Evolutionary conservation across 2,113 vertebrate genomes (phyloP), one percentile per base, ranked within the genome.

Genomic region (Asarcornis scutulata): DNA sequence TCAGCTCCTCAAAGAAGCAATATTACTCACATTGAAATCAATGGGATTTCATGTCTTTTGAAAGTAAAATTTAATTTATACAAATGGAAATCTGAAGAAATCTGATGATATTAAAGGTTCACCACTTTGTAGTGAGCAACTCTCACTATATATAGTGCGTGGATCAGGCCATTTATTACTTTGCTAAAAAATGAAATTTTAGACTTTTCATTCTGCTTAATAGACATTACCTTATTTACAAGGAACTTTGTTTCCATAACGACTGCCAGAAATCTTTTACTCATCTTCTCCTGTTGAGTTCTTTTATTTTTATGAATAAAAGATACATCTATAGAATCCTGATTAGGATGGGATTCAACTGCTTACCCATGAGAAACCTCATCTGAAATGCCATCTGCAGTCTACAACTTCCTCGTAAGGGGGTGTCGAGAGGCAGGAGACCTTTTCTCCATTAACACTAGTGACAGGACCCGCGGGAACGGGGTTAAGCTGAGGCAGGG

Each of bases 41-140:
- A 22, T 50, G 11, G 44, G 29, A 73, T 17, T 71, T 83, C 29
- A 55, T 63, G 31, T 59, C n/a, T 80, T 67, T 18, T 67, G 44
- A 83, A 86, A 90, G 42, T 18, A 91, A 88, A 62, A 77, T 81
- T 94, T 71, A 77, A 55, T 81, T 86, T 86, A 40, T 62, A 66
- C 53, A 75, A 86, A 79, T 64, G 21, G 15, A 86, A 81, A 82
- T 60, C 17, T 77, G 59, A 90, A 71, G 6, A 86, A 1, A 1
- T 8, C 9, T 72, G 5, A 14, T 83, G 21, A 52, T 79, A 59
- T n/a, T 55, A 67, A 17, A 78, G 27, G 48, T 31, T 86, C 5
- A 31, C 17, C 52, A 32, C 16, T 77, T 56, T 34, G 40, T 9
- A 78, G 2, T 17, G 8, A 12, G 7, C 50, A 82, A 64, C 46